These are phyloP conservation scores for Coranthus polyacanthus DNA, from an alignment of 2,797 vertebrate genomes.

Conservation along the genomic window DNA sequence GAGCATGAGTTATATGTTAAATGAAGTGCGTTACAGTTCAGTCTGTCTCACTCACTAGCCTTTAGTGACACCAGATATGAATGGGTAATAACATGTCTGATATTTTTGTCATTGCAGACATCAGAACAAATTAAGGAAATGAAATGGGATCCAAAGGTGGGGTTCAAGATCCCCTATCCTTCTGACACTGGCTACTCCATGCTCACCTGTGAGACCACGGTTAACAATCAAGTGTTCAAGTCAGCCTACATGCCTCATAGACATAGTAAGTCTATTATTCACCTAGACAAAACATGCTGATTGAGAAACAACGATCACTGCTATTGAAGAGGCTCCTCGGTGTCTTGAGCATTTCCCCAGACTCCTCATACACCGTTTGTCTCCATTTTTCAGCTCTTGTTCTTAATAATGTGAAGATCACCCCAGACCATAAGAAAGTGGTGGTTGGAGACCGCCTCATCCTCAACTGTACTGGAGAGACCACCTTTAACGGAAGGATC, in stretches of 20 bases:
- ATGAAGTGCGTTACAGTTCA: constrained; percentile 36
- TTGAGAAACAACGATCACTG: neutral
- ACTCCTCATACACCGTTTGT: constrained; percentile 5
- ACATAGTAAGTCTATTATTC: constrained; percentile 82
- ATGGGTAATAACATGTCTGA: constrained; percentile 12
- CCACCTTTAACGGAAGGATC: constrained; percentile 82
- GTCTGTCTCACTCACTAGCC: constrained; percentile 46
- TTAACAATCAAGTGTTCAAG: constrained; percentile 51
- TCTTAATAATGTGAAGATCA: constrained; percentile 75
- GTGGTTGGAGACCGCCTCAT: constrained; percentile 86
- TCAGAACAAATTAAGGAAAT: constrained; percentile 40
- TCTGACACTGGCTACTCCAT: constrained; percentile 32
- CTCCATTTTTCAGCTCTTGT: constrained; percentile 55
- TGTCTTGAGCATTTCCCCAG: neutral
- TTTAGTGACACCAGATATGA: constrained; percentile 28
- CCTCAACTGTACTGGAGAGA: constrained; percentile 87
- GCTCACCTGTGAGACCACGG: constrained; percentile 76
- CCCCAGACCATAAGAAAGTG: constrained; percentile 67
- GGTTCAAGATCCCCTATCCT: constrained; percentile 84
- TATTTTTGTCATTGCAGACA: constrained; percentile 65
- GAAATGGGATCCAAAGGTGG: constrained; percentile 88
- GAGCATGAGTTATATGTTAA: constrained; percentile 55
- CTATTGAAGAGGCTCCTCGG: neutral
- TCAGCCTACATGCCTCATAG: constrained; percentile 80
- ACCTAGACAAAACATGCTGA: neutral